Percentiles rank a stretch among this genome's conserved stretches.
These are phyloP conservation scores for Lemur catta DNA, from an alignment of 2,797 vertebrate genomes.

Conservation along the genomic window DNA sequence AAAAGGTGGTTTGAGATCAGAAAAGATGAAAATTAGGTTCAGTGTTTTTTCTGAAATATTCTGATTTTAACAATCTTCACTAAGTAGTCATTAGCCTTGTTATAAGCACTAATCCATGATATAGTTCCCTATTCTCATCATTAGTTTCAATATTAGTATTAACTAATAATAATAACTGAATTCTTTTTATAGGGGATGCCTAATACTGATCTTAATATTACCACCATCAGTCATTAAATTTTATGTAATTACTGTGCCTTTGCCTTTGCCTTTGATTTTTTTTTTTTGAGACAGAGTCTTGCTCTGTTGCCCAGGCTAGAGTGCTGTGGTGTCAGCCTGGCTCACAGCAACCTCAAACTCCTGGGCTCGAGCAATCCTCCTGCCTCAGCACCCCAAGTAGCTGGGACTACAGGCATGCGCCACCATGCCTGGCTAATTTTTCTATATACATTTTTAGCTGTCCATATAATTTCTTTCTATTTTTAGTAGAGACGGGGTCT, in stretches of 20 bases:
- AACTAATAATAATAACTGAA: neutral
- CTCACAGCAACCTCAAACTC: neutral
- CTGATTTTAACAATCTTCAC: neutral
- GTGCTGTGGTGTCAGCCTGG: neutral
- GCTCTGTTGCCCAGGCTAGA: no score
- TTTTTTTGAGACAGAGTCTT: no score
- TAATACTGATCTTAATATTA: conserved; percentile 24
- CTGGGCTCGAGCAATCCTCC: neutral
- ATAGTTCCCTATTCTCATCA: neutral
- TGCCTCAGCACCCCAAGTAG: no score
- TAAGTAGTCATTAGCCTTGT: neutral
- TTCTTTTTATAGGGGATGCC: conserved; percentile 4
- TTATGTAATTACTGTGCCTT: neutral
- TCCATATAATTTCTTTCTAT: no score
- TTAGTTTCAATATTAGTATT: neutral
- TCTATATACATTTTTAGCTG: no score
- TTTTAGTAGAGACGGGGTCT: no score
- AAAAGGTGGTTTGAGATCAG: neutral
- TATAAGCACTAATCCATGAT: neutral
- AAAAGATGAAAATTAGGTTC: neutral
- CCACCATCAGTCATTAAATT: neutral
- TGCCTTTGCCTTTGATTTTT: neutral
- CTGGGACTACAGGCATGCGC: no score
- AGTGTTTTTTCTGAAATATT: neutral
- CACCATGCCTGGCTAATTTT: neutral